These are phyloP conservation scores for Caenorhabditis afra DNA, from an alignment of 2,888 invertebrate genomes.

Conservation along the genomic window DNA sequence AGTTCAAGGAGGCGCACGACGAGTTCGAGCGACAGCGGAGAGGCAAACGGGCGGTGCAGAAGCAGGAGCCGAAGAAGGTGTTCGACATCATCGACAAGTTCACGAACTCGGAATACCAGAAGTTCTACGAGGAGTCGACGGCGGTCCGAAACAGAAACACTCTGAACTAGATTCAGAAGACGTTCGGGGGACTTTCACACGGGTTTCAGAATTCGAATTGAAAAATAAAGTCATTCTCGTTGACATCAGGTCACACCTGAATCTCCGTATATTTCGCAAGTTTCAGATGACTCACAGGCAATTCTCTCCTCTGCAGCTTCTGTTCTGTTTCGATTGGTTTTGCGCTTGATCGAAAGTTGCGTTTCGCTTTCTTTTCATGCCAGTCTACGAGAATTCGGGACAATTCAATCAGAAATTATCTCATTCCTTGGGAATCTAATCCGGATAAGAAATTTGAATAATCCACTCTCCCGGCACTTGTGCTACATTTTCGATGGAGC, in stretches of 20 bases:
- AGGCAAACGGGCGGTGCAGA: slow-evolving; percentile 32
- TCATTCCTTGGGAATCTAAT: neutral
- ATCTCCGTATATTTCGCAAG: too few relatives aligned
- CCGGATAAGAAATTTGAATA: slow-evolving; percentile 10
- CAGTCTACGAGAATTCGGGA: too few relatives aligned
- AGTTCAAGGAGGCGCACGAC: slow-evolving; percentile 51
- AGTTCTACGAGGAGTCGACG: slow-evolving; percentile 44
- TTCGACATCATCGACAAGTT: slow-evolving; percentile 56
- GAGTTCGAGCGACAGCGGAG: slow-evolving; percentile 50
- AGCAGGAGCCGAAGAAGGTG: slow-evolving; percentile 53
- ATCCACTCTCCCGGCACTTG: slow-evolving; percentile 5
- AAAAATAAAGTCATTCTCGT: too few relatives aligned
- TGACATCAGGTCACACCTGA: too few relatives aligned
- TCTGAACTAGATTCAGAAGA: neutral
- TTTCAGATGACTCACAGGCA: too few relatives aligned
- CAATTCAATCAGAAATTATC: too few relatives aligned
- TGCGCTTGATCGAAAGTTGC: too few relatives aligned
- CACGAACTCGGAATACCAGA: slow-evolving; percentile 45
- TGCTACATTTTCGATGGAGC: neutral
- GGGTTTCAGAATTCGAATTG: neutral
- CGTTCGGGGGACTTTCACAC: neutral
- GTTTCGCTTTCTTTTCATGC: too few relatives aligned
- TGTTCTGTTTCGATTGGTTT: too few relatives aligned
- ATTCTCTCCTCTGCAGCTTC: too few relatives aligned
- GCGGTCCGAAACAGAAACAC: slow-evolving; percentile 33